Base-by-base conservation (phyloP, 1,140 invertebrate genomes). In the Pogonomyrmex californicus region DNA sequence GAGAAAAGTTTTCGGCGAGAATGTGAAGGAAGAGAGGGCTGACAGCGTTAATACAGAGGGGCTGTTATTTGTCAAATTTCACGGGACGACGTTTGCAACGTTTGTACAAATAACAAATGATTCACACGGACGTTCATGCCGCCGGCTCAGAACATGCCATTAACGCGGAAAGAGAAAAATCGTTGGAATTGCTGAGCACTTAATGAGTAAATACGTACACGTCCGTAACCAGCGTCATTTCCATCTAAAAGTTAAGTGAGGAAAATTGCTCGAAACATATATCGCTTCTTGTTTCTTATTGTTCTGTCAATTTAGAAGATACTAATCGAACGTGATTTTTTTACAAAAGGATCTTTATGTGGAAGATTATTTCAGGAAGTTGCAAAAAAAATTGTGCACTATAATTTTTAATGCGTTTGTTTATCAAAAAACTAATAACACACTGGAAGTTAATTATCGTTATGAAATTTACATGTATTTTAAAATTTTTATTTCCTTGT, bases 1-100 rank as follows among this genome's bases (percentile, higher is more conserved):
- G 58, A 65, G n/a, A 79, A 79, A 66, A 66, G 60, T 78, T 78
- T 78, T 78, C 44, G 33, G 10, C 60, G 44, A 30, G n/a, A 65
- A 63, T 33, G n/a, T 9, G 17, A 66, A 9, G 12, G n/a, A 68
- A 2, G 17, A 38, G 36, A 30, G 36, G 4, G 17, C 17, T 14
- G 58, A 38, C 60, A 3, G 12, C 76, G 17, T 9, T 65, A 58
- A 78, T 78, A 47, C 44, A 76, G n/a, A 65, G 44, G 30, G 60
- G n/a, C 44, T 14, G 51, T 66, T 51, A 66, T 30, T 66, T 63
- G 58, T 78, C 60, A 60, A 65, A 65, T 78, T 44, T 65, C 60
- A 44, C 30, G 44, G 30, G 17, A 23, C 38, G 65, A 49, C 4
- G 33, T 65, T 78, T 47, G 41, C 30, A 60, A 49, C 65, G 54